Evolutionary conservation across 37 sponge, comb jelly and placozoan species (phyloP), one percentile per base, ranked within the genome.

Genomic region (Petrosia ficiformis): DNA sequence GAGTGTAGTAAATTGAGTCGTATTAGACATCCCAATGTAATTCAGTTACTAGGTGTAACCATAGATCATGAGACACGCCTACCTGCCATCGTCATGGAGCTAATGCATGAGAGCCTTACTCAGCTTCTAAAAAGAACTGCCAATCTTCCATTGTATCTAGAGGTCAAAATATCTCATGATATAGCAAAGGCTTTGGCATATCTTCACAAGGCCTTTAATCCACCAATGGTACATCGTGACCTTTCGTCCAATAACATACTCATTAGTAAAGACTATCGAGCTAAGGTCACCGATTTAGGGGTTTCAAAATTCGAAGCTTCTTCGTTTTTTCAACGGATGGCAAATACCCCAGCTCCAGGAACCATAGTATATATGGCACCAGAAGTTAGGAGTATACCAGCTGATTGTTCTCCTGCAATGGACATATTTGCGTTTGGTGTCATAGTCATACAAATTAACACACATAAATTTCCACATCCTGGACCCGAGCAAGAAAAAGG

Each of bases 21-120:
- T 28, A 75, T 75, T 36, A 54, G 83, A 24, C 83, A 83, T 38
- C 83, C 83, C 34, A 83, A 83, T 32, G 77, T 83, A 16, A 76
- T 83, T 1, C 83, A 83, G 71, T 42, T 74, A 0, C 64, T 83
- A 19, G 83, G 76, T 34, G 58, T 75, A 22, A 67, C 40, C 35
- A 6, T 42, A 25, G 83, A 83, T 59, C 66, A 29, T 4, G 39
- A 76, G 44, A 83, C 70, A 11, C 22, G 52, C 22, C 76, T 83
- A 19, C 83, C 83, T 25, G 77, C 76, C 19, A 74, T 83, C n/a
- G 76, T 83, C 28, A 83, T 83, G 83, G 83, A 83, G 44, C 71
- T 83, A 19, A 70, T 74, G 75, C 48, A 68, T 36, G 83, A 83
- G 69, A 59, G 44, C 25, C 64, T 83, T 21, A 71, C 83, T 29